Evolutionary conservation across 2,797 vertebrate genomes (phyloP).

Genomic region (Periparus ater): DNA sequence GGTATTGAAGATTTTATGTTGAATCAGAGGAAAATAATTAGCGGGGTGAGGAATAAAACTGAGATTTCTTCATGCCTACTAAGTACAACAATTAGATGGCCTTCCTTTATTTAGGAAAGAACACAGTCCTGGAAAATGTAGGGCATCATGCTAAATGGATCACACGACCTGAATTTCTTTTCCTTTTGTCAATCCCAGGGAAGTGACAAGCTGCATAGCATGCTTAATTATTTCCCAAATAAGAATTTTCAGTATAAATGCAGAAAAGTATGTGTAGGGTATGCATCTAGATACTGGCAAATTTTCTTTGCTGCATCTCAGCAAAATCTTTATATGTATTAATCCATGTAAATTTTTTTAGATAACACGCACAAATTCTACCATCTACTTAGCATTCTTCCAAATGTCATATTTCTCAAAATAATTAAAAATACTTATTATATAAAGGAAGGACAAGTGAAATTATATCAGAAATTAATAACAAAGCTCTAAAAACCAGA

Average conservation of each 20-base stretch:
- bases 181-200: not conserved
- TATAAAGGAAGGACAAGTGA: not conserved
- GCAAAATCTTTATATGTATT: not conserved
- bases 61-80: not conserved
- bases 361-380: not conserved
- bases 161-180: not conserved
- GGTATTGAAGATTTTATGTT: not conserved
- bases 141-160: not conserved
- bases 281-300: not conserved
- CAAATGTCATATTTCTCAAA: not conserved
- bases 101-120: not conserved
- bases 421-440: not conserved
- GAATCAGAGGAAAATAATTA: not conserved
- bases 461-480: not conserved
- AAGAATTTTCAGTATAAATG: not conserved
- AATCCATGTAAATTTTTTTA: not conserved
- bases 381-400: not conserved
- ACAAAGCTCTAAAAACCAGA: not conserved
- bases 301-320: not conserved
- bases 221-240: not conserved
- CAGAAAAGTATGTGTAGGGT: not conserved
- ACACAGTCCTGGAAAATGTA: not conserved
- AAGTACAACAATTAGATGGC: not conserved
- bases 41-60: not conserved
- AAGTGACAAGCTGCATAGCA: not conserved